A percentile compares a stretch with the other conserved stretches of the same genome.
Evolutionary conservation across 2,797 vertebrate genomes (phyloP).

Genomic region (Pseudomugil tenellus): DNA sequence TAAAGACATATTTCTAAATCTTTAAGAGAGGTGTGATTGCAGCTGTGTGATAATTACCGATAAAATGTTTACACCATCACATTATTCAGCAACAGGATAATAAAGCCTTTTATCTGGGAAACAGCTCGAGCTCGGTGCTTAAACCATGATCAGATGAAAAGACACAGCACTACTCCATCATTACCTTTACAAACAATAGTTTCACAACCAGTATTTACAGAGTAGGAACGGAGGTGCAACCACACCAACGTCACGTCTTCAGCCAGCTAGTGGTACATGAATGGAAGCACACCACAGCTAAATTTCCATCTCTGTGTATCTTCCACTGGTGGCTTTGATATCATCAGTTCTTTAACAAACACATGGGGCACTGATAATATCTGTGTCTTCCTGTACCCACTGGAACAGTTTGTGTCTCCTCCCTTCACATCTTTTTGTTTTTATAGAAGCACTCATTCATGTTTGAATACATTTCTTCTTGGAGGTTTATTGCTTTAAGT

Average conservation of each 20-base stretch:
- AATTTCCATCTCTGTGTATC: neutral
- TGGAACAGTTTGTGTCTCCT: neutral
- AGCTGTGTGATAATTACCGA: slow-evolving; percentile 10
- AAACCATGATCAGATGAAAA: neutral
- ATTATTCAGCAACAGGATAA: slow-evolving; percentile 1
- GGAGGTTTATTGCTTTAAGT: neutral
- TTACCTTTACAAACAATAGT: neutral
- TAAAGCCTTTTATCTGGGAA: slow-evolving; percentile 7
- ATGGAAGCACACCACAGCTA: neutral
- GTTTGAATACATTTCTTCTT: slow-evolving; percentile 15
- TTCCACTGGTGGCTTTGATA: neutral
- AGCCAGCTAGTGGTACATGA: neutral
- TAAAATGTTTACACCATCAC: neutral
- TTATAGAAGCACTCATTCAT: neutral
- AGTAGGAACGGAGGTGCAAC: neutral
- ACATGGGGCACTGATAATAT: neutral
- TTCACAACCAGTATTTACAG: slow-evolving; percentile 6
- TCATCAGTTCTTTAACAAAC: neutral
- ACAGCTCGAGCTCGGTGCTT: neutral
- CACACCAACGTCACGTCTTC: neutral
- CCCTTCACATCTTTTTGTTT: neutral
- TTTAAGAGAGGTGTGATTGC: neutral
- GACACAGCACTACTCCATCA: neutral
- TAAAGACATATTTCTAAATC: neutral
- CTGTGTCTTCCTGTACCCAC: neutral